These are phyloP conservation scores for Brachypteracias leptosomus DNA, from an alignment of 2,113 vertebrate genomes.

Conservation along the genomic window DNA sequence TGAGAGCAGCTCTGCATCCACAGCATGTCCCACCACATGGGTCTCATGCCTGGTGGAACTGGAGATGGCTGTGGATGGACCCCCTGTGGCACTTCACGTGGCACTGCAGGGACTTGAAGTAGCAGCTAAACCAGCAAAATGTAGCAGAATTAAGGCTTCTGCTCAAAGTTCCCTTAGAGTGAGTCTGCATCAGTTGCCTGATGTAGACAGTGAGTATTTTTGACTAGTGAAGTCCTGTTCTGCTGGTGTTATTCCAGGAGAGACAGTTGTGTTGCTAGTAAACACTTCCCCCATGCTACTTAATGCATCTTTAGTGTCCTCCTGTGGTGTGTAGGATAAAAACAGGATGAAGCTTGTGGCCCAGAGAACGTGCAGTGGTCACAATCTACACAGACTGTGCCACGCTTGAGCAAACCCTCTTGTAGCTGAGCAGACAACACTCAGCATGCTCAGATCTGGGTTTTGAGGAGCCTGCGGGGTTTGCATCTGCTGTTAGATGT, in stretches of 20 bases:
- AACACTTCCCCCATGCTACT: accelerated
- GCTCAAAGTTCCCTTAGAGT: not conserved
- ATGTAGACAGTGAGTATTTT: not conserved
- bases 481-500: accelerated
- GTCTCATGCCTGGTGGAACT: no score
- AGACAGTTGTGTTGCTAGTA: accelerated
- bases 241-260: not conserved
- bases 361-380: not conserved
- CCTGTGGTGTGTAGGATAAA: not conserved
- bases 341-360: not conserved
- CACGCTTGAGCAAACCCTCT: not conserved
- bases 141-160: not conserved
- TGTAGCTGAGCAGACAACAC: accelerated
- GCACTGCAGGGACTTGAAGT: not conserved
- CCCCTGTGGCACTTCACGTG: not conserved
- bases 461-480: not conserved
- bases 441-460: accelerated
- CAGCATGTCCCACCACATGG: not conserved
- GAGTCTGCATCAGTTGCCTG: not conserved
- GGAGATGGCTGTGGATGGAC: not conserved
- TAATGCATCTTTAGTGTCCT: not conserved
- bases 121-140: not conserved
- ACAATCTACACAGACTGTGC: not conserved
- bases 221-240: not conserved
- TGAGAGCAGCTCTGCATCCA: not conserved